Percentiles rank a stretch among this genome's conserved stretches.
Evolutionary conservation across 2,888 invertebrate genomes (phyloP).

Genomic region (Drosophila seclusa): DNA sequence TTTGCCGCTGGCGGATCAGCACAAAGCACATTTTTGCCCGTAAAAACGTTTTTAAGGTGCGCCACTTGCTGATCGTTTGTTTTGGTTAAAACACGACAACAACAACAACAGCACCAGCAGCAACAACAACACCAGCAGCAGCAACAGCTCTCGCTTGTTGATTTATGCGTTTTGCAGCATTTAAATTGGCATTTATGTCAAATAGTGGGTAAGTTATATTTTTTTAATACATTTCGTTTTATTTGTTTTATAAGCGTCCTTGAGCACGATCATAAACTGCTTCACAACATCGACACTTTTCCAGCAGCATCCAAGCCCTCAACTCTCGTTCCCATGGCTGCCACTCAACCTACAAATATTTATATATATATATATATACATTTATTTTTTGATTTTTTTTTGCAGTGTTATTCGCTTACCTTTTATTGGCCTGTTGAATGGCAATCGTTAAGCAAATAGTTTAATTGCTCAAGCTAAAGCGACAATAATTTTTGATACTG

Average conservation of each 20-base stretch:
- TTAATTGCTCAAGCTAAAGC: constrained; percentile 44
- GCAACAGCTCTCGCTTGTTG: constrained; percentile 54
- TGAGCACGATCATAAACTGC: constrained; percentile 61
- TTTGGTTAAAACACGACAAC: constrained; percentile 68
- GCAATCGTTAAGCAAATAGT: constrained; percentile 46
- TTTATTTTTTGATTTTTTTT: not conserved
- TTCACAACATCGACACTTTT: constrained; percentile 72
- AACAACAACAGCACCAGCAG: constrained; percentile 19
- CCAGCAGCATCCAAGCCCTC: constrained; percentile 62
- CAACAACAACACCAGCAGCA: constrained; percentile 14
- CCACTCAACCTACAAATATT: constrained; percentile 26
- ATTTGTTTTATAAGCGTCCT: constrained; percentile 76
- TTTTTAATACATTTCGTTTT: constrained; percentile 79
- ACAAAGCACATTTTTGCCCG: constrained; percentile 32
- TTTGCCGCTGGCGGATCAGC: constrained; percentile 37
- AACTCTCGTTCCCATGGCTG: constrained; percentile 68
- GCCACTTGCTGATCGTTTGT: constrained; percentile 79
- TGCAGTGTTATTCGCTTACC: not conserved
- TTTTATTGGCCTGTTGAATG: constrained; percentile 43
- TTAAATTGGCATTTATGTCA: constrained; percentile 82
- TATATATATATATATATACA: not conserved
- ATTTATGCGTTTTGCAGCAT: constrained; percentile 82
- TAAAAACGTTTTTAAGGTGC: constrained; percentile 70
- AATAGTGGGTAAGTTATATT: constrained; percentile 75
- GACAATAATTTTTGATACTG: constrained; percentile 22